Evolutionary conservation across 2,113 vertebrate species (phyloP).

Genomic region (Terrapene triunguis): DNA sequence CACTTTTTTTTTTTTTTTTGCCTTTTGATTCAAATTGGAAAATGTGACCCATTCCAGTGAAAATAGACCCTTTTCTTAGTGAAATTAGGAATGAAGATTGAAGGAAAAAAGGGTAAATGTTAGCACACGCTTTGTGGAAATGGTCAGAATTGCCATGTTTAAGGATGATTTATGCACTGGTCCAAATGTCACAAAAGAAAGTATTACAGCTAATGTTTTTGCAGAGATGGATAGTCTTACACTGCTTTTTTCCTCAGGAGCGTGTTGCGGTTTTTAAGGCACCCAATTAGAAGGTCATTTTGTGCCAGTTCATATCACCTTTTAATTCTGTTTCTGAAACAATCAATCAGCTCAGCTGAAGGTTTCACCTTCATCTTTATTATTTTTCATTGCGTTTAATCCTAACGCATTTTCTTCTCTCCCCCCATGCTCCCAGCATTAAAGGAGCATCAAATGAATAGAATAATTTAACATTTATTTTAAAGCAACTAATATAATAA

Average conservation of each 20-base stretch:
- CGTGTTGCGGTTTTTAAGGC: not conserved
- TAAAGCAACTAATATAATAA: not conserved
- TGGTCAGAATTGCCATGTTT: not conserved
- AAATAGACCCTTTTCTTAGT: not conserved
- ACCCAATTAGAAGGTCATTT: not conserved
- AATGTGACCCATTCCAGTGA: not conserved
- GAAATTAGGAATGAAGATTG: not conserved
- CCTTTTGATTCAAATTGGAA: not conserved
- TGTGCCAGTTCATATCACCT: conserved; percentile 8
- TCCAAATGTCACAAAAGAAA: not conserved
- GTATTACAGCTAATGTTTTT: not conserved
- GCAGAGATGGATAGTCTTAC: not conserved
- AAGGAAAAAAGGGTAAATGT: not conserved
- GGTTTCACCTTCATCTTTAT: not conserved
- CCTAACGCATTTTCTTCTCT: not conserved
- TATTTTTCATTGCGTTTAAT: rapidly evolving
- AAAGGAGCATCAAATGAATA: not conserved
- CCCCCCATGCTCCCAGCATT: not conserved
- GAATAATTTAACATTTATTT: not conserved
- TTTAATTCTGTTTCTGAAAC: not conserved
- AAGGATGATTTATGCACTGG: not conserved
- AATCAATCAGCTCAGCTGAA: not conserved
- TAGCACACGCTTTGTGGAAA: not conserved
- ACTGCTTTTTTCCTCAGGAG: not conserved
- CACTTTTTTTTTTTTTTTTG: not conserved